Conservation (phyloP, 2,113 vertebrate genomes). For the Callipepla squamata region DNA sequence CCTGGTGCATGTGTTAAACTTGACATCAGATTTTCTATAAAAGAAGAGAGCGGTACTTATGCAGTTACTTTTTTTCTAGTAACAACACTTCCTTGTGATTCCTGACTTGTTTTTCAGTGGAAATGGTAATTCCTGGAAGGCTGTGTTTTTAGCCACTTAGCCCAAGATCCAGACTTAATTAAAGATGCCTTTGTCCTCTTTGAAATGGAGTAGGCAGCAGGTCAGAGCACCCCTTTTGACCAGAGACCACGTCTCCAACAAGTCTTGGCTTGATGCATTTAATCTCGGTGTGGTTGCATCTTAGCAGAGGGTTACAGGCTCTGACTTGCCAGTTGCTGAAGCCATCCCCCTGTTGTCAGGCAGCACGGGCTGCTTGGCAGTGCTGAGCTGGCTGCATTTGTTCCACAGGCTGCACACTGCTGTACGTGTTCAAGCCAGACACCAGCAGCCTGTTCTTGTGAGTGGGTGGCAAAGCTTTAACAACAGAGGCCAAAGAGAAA, state of each 20-base stretch:
- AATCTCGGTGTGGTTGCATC: neutral
- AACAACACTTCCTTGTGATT: neutral
- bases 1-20: neutral
- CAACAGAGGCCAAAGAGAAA: slow-evolving; percentile 19
- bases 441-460: neutral
- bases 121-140: neutral
- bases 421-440: neutral
- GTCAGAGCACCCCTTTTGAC: neutral
- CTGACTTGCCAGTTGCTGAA: neutral
- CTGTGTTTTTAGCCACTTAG: neutral
- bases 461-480: slow-evolving; percentile 8
- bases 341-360: neutral
- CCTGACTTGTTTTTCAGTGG: neutral
- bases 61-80: neutral
- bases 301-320: neutral
- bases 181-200: neutral
- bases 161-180: neutral
- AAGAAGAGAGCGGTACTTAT: neutral
- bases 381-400: neutral
- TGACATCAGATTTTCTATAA: neutral
- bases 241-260: neutral
- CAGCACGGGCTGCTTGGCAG: rapidly evolving
- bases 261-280: neutral
- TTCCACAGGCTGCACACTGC: neutral
- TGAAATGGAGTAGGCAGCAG: neutral